A percentile compares a stretch with the other conserved stretches of the same genome.
Conservation (phyloP, 2,113 vertebrate genomes). For the Pelusios castaneus region DNA sequence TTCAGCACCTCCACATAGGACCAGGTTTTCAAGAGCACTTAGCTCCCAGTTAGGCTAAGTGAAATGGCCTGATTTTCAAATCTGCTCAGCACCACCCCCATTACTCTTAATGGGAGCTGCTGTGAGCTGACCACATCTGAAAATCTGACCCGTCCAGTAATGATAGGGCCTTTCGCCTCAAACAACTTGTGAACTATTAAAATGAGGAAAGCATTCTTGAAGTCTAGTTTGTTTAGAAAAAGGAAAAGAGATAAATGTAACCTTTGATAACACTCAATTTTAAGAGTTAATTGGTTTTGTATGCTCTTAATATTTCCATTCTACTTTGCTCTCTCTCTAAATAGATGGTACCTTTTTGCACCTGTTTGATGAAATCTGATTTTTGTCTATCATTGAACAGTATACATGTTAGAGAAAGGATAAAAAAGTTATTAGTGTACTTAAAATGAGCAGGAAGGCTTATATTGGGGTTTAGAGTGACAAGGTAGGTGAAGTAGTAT, state of each 20-base stretch:
- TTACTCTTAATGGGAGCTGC: rapidly evolving
- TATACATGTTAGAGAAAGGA: neutral
- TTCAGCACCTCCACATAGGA: neutral
- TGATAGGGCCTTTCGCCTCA: neutral
- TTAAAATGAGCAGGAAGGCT: neutral
- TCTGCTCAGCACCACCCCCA: neutral
- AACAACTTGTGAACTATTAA: neutral
- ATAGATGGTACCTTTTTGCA: neutral
- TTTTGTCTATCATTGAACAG: neutral
- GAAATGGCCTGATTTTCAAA: neutral
- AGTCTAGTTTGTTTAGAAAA: neutral
- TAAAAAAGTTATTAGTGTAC: neutral
- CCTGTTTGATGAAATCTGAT: neutral
- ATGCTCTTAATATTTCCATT: neutral
- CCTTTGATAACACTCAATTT: neutral
- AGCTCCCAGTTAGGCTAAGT: neutral
- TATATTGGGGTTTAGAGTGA: neutral
- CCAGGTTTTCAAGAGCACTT: neutral
- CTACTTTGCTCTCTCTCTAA: neutral
- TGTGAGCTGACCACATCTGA: neutral
- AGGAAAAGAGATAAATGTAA: neutral
- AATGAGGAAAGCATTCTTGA: rapidly evolving
- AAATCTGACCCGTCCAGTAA: neutral
- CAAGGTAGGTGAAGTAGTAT: neutral
- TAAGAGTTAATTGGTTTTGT: neutral